Evolutionary conservation across 2,888 invertebrate species (phyloP).

Genomic region (Acleris laterana): DNA sequence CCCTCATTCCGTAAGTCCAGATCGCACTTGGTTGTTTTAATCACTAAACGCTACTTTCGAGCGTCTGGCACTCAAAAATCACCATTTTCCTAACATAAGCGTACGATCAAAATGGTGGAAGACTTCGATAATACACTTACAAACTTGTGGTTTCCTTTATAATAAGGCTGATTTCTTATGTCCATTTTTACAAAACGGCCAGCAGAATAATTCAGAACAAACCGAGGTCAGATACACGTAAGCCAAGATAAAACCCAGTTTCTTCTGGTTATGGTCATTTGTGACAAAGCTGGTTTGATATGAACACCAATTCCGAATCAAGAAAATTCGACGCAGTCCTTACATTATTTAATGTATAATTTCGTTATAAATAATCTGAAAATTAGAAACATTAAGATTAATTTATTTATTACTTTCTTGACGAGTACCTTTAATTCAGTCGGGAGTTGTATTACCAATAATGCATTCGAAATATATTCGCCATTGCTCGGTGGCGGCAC

Average conservation of each 20-base stretch:
- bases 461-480: constrained; percentile 5
- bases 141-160: too few relatives aligned
- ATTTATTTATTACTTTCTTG: constrained; percentile 13
- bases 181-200: too few relatives aligned
- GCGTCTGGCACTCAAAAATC: too few relatives aligned
- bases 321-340: constrained; percentile 36
- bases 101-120: too few relatives aligned
- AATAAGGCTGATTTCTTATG: too few relatives aligned
- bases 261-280: constrained; percentile 34
- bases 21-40: too few relatives aligned
- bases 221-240: neutral
- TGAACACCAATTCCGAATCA: constrained; percentile 38
- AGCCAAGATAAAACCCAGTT: neutral
- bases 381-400: constrained; percentile 26
- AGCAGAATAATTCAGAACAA: too few relatives aligned
- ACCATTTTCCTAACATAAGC: neutral
- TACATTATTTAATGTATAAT: constrained; percentile 33
- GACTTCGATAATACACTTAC: too few relatives aligned
- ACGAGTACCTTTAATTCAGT: constrained; percentile 15
- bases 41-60: too few relatives aligned
- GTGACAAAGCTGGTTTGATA: constrained; percentile 40
- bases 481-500: too few relatives aligned
- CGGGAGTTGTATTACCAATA: constrained; percentile 20
- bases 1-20: too few relatives aligned
- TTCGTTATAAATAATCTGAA: constrained; percentile 34